Conservation (phyloP, 2,888 invertebrate genomes). For the Drosophila prostipennis region DNA sequence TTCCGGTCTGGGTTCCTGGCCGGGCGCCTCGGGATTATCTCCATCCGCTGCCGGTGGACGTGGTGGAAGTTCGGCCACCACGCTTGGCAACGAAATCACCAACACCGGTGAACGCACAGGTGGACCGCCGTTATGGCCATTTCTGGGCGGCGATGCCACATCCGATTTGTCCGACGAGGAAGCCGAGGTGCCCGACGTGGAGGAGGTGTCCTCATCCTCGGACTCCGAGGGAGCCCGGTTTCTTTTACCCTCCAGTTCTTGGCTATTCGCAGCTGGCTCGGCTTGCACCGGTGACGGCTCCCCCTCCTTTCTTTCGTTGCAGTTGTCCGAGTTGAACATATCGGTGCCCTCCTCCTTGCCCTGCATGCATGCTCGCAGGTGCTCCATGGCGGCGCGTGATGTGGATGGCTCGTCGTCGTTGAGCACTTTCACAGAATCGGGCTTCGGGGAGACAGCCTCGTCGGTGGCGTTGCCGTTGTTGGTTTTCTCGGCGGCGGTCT, state of each 20-base stretch:
- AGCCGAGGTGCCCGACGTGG: conserved; percentile 55
- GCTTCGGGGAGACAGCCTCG: conserved; percentile 26
- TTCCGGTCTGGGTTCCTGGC: conserved; percentile 32
- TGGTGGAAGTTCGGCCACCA: conserved; percentile 15
- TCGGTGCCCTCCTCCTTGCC: conserved; percentile 22
- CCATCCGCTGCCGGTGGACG: conserved; percentile 34
- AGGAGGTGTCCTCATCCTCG: conserved; percentile 62
- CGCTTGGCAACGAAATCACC: conserved; percentile 55
- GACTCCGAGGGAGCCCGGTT: conserved; percentile 48
- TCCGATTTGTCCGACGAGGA: conserved; percentile 63
- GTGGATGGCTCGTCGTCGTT: conserved; percentile 68
- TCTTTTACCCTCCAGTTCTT: conserved; percentile 2
- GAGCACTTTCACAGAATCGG: conserved; percentile 44
- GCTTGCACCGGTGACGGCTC: conserved; percentile 6
- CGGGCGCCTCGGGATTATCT: conserved; percentile 32
- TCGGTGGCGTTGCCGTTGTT: conserved; percentile 42
- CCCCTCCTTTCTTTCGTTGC: conserved; percentile 41
- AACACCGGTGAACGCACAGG: conserved; percentile 49
- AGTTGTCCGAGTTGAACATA: conserved; percentile 43
- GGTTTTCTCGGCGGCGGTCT: conserved; percentile 23
- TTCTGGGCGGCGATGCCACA: conserved; percentile 21
- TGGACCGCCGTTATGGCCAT: conserved; percentile 24
- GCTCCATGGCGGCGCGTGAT: conserved; percentile 66
- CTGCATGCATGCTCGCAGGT: conserved; percentile 56
- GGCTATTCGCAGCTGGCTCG: conserved; percentile 6